These are phyloP conservation scores for Bemisia tabaci DNA, from an alignment of 1,140 invertebrate genomes.

Conservation along the genomic window DNA sequence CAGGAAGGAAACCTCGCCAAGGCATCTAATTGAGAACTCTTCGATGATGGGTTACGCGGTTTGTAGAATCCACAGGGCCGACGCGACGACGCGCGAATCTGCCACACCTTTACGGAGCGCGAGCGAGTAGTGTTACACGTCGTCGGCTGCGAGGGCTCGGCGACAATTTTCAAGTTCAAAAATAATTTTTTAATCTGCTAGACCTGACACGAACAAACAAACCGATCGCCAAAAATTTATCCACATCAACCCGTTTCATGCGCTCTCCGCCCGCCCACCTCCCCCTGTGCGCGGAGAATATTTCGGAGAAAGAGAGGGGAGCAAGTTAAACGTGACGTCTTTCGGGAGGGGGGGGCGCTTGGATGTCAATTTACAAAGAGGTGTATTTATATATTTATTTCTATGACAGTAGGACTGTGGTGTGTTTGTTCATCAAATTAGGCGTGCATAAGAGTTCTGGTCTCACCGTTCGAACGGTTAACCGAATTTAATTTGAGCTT, in stretches of 20 bases:
- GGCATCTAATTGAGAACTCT: no score
- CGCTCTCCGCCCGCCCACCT: no score
- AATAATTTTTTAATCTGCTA: background rate
- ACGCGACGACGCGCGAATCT: background rate
- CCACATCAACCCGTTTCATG: background rate
- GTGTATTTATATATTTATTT: background rate
- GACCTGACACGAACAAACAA: background rate
- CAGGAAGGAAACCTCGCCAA: no score
- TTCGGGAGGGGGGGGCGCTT: background rate
- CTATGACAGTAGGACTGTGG: background rate
- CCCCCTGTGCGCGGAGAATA: background rate
- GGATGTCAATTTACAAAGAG: background rate
- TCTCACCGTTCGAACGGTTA: background rate
- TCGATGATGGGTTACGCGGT: no score
- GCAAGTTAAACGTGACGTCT: background rate
- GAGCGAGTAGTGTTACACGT: background rate
- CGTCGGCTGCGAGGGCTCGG: background rate
- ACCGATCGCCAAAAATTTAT: background rate
- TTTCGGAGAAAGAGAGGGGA: background rate
- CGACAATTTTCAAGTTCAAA: background rate
- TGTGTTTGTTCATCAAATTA: background rate
- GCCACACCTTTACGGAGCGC: no score
- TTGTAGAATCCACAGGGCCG: no score
- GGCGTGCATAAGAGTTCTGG: background rate
- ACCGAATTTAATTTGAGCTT: slow-evolving; percentile 1